Base-by-base conservation (phyloP, 2,113 vertebrate species). In the Jacana jacana region DNA sequence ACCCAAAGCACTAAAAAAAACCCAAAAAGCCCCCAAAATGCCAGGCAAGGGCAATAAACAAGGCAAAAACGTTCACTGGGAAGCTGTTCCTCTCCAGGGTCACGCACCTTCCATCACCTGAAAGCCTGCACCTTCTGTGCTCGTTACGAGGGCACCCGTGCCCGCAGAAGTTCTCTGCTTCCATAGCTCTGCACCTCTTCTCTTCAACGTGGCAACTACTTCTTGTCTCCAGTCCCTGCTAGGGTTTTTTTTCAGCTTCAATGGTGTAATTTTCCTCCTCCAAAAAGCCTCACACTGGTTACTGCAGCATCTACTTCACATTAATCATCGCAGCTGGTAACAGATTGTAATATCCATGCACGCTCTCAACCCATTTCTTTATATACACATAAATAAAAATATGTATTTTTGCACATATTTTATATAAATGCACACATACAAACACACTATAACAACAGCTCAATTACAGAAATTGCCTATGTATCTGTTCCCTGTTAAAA, bases 281-380 rank as follows among this genome's bases (percentile, higher is more conserved):
- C 89, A 60, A 97, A 97, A 93, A 95, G 60, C 69, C 89, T 92
- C 92, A 40, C 71, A 11, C 48, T 57, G 86, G 57, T 69, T 51
- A 81, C 83, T 79, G 88, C 94, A 87, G 96, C 93, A 91, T 55
- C 85, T 49, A 65, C 61, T 60, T 49, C 72, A 23, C 40, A 72
- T 91, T 95, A 97, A 95, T 88, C 76, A 95, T 75, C 94, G 64
- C 82, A 88, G 88, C 92, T 86, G 96, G 78, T 31, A 84, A 93
- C 14, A 46, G 46, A n/a, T 18, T 63, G 19, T 35, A 73, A 78
- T 18, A 27, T 54, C 14, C 83, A 18, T 11, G 64, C 93, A 71
- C 72, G n/a, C 30, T 5, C 35, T 33, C 48, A 55, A 42, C 16
- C 68, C 23, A 10, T 66, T 72, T 69, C 68, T 57, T 84, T 28